Base-by-base conservation (phyloP, 2,113 vertebrate species). In the Percopsis transmontana region DNA sequence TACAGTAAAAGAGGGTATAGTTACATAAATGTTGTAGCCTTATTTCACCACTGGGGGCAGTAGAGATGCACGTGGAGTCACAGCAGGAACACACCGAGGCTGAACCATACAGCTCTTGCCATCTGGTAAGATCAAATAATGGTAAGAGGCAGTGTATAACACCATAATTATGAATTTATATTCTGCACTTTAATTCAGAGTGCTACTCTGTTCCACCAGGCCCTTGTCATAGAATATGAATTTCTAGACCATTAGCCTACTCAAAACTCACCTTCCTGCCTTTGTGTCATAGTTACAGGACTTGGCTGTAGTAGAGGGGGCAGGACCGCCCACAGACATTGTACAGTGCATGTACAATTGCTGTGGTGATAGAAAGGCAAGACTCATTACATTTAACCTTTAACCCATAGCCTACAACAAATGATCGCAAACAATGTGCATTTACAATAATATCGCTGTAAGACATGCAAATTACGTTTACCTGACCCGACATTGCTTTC, bases 341-440 rank as follows among this genome's bases (percentile, higher is more conserved):
- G 70, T 71, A 75, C 91, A 92, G 81, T 92, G 90, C 81, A 92
- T 89, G 87, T 85, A 89, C 21, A 92, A 74, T 50, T 80, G 72
- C 85, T 87, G 44, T n/a, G 62, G 13, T 23, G 33, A 33, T 11
- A 52, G 20, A 2, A 54, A 12, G 2, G 8, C 0, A 23, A 14
- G 3, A 18, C 18, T 51, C 10, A 19, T 0, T 0, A 7, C 5
- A 48, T 42, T 51, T 23, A 48, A 60, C 51, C 13, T 53, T 23
- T 13, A 53, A 53, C 20, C 2, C 20, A 18, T 21, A 20, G 51
- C 12, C 14, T 19, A 20, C 50, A 51, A 1, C n/a, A 51, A 16
- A 40, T 5, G 11, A 40, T 7, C 5, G 5, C 5, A 40, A 40
- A 40, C 1, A 40, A 40, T 40, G 39, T 40, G 39, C 39, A 2